These are phyloP conservation scores for Tragelaphus imberbis DNA, from an alignment of 2,113 vertebrate species.

Conservation along the genomic window DNA sequence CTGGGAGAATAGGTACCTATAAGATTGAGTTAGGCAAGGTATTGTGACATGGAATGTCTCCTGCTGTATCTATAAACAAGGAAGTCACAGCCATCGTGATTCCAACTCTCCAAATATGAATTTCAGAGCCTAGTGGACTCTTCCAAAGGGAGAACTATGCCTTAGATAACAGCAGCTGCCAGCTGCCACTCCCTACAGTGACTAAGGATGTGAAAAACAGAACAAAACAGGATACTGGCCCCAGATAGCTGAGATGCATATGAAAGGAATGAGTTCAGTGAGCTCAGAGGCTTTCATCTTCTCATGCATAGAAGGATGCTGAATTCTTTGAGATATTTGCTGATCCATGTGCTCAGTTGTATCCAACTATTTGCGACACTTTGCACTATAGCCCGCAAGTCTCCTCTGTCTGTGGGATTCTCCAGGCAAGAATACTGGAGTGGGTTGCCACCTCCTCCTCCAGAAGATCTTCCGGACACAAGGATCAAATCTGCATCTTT, in stretches of 20 bases:
- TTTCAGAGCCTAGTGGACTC: not conserved
- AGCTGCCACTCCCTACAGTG: not conserved
- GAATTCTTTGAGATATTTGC: not conserved
- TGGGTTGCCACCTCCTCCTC: not conserved
- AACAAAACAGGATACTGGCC: not conserved
- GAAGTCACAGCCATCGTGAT: not conserved
- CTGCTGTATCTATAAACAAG: not conserved
- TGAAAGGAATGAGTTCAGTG: not conserved
- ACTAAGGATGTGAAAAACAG: not conserved
- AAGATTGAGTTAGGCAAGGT: not conserved
- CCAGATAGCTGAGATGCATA: not conserved
- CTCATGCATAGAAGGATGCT: not conserved
- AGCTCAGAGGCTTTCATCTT: not conserved
- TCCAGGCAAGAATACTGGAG: not conserved
- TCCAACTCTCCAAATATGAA: not conserved
- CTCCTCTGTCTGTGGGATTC: not conserved
- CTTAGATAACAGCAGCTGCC: not conserved
- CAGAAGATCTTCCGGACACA: not conserved
- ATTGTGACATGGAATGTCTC: not conserved
- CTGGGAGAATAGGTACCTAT: not conserved
- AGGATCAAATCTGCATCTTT: not conserved
- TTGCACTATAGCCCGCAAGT: no score
- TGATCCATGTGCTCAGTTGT: not conserved
- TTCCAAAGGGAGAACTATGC: not conserved
- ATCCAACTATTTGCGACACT: not conserved